A percentile compares a stretch with the other conserved stretches of the same genome.
Conservation (phyloP, 2,113 vertebrate species). For the Oceanites oceanicus region DNA sequence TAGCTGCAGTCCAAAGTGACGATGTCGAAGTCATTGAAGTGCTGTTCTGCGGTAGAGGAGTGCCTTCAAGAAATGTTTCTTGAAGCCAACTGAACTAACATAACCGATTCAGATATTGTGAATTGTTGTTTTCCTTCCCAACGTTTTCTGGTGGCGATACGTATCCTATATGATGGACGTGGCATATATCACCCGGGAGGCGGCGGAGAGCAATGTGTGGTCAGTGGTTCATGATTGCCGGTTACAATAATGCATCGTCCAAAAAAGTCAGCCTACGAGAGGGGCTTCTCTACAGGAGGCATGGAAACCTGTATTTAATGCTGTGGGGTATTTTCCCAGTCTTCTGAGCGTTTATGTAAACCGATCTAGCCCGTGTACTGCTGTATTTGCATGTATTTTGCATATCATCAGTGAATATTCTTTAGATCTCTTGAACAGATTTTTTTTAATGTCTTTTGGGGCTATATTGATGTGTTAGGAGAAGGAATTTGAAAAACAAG, state of each 20-base stretch:
- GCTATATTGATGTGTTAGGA: background rate
- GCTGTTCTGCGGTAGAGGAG: background rate
- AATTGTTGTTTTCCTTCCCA: background rate
- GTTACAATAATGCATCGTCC: too few species aligned
- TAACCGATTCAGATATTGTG: background rate
- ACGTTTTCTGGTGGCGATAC: fast-evolving
- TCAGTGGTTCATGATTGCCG: background rate
- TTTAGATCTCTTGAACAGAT: background rate
- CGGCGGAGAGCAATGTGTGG: background rate
- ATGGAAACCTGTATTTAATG: background rate
- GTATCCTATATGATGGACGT: background rate
- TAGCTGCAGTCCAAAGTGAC: background rate
- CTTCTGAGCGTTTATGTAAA: background rate
- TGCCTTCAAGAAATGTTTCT: background rate
- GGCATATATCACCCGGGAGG: background rate
- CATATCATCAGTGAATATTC: background rate
- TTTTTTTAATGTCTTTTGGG: background rate
- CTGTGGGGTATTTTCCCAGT: background rate
- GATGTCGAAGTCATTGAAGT: background rate
- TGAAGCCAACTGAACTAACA: background rate
- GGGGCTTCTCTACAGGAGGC: too few species aligned
- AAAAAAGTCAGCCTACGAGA: background rate
- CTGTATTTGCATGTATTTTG: background rate
- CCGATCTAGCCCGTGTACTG: background rate
- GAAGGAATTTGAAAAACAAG: background rate